Conservation (phyloP, 2,888 invertebrate genomes). For the Tetrapedia diversipes region DNA sequence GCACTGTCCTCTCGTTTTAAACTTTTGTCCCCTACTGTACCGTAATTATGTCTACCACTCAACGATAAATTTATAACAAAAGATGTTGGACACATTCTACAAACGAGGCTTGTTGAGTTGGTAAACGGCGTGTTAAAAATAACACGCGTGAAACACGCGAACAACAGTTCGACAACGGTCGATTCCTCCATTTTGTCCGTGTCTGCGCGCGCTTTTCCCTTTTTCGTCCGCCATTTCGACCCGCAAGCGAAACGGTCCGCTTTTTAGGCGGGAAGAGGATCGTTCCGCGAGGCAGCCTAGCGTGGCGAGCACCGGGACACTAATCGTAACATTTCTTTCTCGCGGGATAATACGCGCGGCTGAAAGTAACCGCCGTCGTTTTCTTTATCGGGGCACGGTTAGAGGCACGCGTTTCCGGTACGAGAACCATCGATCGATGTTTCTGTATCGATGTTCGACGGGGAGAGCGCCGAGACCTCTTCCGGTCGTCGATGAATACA, state of each 20-base stretch:
- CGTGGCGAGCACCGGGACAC: conserved; percentile 31
- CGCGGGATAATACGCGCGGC: not conserved
- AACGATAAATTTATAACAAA: too few species aligned
- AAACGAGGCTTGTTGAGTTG: too few species aligned
- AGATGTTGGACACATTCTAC: too few species aligned
- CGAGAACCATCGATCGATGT: not conserved
- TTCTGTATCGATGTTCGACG: too few species aligned
- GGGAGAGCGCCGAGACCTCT: too few species aligned
- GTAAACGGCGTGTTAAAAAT: too few species aligned
- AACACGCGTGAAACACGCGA: conserved; percentile 44
- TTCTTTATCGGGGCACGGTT: not conserved
- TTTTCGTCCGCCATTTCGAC: conserved; percentile 14
- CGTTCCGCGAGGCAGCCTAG: conserved; percentile 33
- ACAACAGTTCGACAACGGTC: conserved; percentile 31
- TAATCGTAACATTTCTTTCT: conserved; percentile 17
- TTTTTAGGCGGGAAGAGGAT: conserved; percentile 38
- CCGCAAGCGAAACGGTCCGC: conserved; percentile 32
- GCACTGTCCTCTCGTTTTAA: too few species aligned
- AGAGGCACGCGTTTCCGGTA: conserved; percentile 12
- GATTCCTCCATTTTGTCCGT: not conserved
- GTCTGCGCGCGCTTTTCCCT: not conserved
- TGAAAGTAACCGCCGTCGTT: conserved; percentile 10
- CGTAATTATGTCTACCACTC: too few species aligned
- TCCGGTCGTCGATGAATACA: too few species aligned
- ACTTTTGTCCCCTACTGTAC: too few species aligned